phyloP scores from a whole-genome alignment of 2,888 invertebrate species.

The Sarcophaga subvicina region DNA sequence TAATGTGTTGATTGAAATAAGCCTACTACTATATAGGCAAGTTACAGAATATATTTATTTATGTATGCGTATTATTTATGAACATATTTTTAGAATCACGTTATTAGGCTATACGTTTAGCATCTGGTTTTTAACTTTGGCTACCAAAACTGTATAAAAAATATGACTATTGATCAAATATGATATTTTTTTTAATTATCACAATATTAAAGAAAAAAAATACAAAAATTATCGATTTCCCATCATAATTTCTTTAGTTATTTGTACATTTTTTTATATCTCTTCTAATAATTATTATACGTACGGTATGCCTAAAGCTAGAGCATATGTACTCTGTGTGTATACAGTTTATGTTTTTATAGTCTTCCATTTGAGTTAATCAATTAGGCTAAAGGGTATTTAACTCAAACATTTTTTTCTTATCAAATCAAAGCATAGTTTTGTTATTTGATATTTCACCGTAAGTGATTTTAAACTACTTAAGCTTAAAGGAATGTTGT shows the following conservation, averaged over 20 bases:
- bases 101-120: constrained; percentile 4
- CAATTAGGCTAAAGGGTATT: not conserved
- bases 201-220: not conserved
- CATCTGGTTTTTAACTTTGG: constrained; percentile 11
- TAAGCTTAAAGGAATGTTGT: no score
- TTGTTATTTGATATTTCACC: not conserved
- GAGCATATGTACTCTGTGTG: not conserved
- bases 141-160: not conserved
- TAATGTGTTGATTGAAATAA: constrained; percentile 18
- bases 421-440: not conserved
- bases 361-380: not conserved
- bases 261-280: not conserved
- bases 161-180: not conserved
- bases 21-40: not conserved
- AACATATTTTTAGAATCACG: not conserved
- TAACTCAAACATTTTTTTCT: not conserved
- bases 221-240: not conserved
- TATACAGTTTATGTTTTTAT: not conserved
- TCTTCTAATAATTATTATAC: not conserved
- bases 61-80: not conserved
- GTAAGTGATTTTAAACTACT: not conserved
- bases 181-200: constrained; percentile 4
- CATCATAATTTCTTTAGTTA: no score
- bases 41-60: not conserved
- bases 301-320: not conserved